Conservation (phyloP, 2,797 vertebrate species). For the Podarcis lilfordi region DNA sequence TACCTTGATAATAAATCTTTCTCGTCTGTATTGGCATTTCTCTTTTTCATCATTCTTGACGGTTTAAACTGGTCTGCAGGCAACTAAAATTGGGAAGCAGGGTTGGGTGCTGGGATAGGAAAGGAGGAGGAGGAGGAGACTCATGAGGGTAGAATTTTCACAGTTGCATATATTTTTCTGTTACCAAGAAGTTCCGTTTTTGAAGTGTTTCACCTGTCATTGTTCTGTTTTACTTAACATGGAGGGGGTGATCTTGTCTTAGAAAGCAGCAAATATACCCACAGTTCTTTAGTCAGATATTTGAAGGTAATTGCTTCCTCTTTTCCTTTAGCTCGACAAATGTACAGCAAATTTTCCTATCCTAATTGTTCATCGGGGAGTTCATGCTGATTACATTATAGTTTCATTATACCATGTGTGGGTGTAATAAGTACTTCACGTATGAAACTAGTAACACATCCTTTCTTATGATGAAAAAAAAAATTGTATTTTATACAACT, state of each 20-base stretch:
- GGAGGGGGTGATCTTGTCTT: background rate
- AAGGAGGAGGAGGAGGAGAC: background rate
- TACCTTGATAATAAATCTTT: background rate
- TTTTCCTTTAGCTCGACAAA: background rate
- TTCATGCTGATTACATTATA: slow-evolving; percentile 12
- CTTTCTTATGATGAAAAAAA: background rate
- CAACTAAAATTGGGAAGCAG: background rate
- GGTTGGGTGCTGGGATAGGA: background rate
- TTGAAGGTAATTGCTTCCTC: background rate
- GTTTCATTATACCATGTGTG: background rate
- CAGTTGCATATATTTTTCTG: background rate
- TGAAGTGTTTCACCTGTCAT: background rate
- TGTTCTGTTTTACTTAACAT: background rate
- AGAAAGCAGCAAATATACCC: background rate
- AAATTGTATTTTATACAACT: background rate
- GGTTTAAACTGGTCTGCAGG: background rate
- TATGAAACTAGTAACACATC: background rate
- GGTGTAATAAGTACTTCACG: background rate
- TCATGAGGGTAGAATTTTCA: background rate
- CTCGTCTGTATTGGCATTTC: background rate
- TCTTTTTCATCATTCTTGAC: background rate
- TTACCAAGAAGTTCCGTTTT: background rate
- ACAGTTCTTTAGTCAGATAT: background rate
- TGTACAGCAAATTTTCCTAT: background rate
- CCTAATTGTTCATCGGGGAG: background rate